Evolutionary conservation across 2,888 invertebrate species (phyloP), one percentile per base, ranked within the genome.

Genomic region (Dyspetes luteomarginatus): DNA sequence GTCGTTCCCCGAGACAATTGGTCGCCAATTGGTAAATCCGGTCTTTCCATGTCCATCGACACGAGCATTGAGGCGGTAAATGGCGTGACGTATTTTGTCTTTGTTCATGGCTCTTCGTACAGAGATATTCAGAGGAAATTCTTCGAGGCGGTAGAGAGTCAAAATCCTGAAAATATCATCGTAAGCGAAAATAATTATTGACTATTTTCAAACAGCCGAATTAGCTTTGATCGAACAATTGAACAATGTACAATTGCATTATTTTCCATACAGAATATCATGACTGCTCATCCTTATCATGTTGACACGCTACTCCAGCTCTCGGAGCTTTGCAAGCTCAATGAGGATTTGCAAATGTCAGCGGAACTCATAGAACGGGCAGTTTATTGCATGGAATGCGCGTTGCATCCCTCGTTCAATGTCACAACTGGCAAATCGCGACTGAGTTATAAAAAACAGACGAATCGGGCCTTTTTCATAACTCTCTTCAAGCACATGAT

Each of bases 401-500:
- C 95, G 36, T 95, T 97, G 89, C 97, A 97, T 92, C 95, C 97
- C 0, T 93, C 95, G 62, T 98, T 97, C 89, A 96, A 96, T 89
- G 91, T 97, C 60, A 95, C 95, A 0, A 94, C 94, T 50, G 96
- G 96, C 28, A 95, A 94, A 83, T 96, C 95, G 89, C 93, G 96
- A 68, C 91, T 98, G 52, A 96, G 96, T 89, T 98, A 97, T 89
- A 94, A 94, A 69, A 94, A 95, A 83, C 96, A 96, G 90, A 97
- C 97, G 91, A 98, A 98, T 93, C 95, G 97, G 84, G 94, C 96
- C 3, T 93, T 98, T 82, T 97, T 95, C 89, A 94, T 97, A 74
- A 95, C 97, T 0, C 91, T 98, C 24, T 97, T 97, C 90, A 96
- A 96, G 88, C 97, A 97, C 90, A 93, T 97, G 81, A 93, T 94